Conservation (phyloP, 1,140 invertebrate genomes). For the Agrypnia vestita region DNA sequence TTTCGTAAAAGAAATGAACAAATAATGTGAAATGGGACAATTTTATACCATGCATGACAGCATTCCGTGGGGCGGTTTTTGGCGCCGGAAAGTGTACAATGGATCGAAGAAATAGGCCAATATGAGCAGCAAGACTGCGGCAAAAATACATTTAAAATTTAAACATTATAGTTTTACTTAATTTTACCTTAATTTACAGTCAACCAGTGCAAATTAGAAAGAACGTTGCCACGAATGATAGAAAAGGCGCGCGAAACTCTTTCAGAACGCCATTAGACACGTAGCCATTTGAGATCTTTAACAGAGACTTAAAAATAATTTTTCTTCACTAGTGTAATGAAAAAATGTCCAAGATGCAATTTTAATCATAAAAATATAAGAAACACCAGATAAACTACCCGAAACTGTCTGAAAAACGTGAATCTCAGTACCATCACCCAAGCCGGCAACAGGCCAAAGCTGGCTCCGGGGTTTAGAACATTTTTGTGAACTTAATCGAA, state of each 20-base stretch:
- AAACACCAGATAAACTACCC: not conserved
- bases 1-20: conserved; percentile 22
- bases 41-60: conserved; percentile 45
- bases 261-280: conserved; percentile 73
- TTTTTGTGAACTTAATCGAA: not conserved
- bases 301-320: conserved; percentile 13
- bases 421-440: not conserved
- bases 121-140: not conserved
- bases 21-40: conserved; percentile 16
- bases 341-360: conserved; percentile 2
- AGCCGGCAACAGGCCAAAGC: not conserved
- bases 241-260: conserved; percentile 73
- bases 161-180: not conserved
- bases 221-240: conserved; percentile 69
- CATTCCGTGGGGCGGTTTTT: conserved; percentile 43
- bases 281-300: conserved; percentile 63
- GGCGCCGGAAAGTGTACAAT: conserved; percentile 45
- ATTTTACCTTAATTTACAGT: not conserved
- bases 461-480: not conserved
- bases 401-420: not conserved
- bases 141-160: conserved; percentile 11
- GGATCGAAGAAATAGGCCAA: not conserved
- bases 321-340: not conserved
- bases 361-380: conserved; percentile 4
- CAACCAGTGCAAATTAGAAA: conserved; percentile 8